Conservation (phyloP, 1,140 invertebrate species). For the Orchestia grillus region DNA sequence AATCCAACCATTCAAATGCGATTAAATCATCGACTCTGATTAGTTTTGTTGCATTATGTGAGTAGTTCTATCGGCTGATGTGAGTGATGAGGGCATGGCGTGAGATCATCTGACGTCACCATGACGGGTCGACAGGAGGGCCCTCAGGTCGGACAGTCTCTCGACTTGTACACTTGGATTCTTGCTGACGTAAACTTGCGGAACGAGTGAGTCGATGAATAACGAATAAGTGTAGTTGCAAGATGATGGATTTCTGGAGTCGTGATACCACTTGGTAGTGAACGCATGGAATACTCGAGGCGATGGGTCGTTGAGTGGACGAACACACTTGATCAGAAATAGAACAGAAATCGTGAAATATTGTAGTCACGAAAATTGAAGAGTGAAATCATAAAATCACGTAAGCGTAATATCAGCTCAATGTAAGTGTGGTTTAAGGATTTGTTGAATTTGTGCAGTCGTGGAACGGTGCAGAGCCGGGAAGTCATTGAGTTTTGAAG, state of each 20-base stretch:
- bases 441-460: no score
- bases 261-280: neutral
- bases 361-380: neutral
- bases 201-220: neutral
- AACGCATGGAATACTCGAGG: neutral
- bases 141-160: neutral
- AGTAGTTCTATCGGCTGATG: neutral
- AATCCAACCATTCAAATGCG: neutral
- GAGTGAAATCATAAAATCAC: neutral
- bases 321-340: no score
- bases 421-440: no score
- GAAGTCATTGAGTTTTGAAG: no score
- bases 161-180: neutral
- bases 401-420: neutral
- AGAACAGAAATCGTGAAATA: neutral
- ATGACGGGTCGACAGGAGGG: no score
- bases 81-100: neutral
- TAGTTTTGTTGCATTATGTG: neutral
- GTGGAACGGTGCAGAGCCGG: no score
- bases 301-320: neutral
- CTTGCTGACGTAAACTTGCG: neutral
- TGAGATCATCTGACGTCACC: neutral
- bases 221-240: neutral
- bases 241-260: neutral
- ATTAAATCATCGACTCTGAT: neutral